Conservation (phyloP, 2,888 invertebrate genomes). For the Penaeus monodon region DNA sequence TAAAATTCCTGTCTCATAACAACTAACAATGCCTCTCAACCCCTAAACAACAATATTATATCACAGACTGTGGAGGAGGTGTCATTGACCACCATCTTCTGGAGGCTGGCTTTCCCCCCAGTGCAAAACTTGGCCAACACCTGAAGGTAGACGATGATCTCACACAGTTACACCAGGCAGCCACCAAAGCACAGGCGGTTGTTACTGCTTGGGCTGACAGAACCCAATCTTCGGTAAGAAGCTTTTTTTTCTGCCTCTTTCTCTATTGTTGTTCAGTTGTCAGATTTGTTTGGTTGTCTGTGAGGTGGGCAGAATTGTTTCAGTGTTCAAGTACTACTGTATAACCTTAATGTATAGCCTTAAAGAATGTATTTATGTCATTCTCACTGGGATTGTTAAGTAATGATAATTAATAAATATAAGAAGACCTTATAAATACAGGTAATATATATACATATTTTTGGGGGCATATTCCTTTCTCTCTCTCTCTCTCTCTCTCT, state of each 20-base stretch:
- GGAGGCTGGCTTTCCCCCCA: constrained; percentile 77
- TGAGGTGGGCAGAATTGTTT: constrained; percentile 73
- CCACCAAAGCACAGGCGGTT: constrained; percentile 48
- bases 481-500: too few relatives aligned
- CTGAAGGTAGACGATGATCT: constrained; percentile 75
- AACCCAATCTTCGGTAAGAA: constrained; percentile 21
- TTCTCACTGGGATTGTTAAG: too few relatives aligned
- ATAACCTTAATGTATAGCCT: too few relatives aligned
- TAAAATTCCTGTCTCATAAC: too few relatives aligned
- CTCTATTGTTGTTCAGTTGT: constrained; percentile 73
- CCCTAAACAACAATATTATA: too few relatives aligned
- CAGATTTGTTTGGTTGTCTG: constrained; percentile 87
- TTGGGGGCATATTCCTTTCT: too few relatives aligned
- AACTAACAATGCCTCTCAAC: too few relatives aligned
- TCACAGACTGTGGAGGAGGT: constrained; percentile 87
- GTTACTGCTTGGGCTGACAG: constrained; percentile 60
- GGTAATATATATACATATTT: too few relatives aligned
- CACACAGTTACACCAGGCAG: constrained; percentile 68
- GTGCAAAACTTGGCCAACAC: constrained; percentile 75
- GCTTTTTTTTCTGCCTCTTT: not conserved
- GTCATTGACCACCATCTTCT: constrained; percentile 91
- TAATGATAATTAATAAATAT: too few relatives aligned
- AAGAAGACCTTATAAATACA: too few relatives aligned
- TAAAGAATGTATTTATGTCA: too few relatives aligned
- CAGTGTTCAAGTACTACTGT: too few relatives aligned